These are phyloP conservation scores for Alcis repandata DNA, from an alignment of 2,888 invertebrate species.

Conservation along the genomic window DNA sequence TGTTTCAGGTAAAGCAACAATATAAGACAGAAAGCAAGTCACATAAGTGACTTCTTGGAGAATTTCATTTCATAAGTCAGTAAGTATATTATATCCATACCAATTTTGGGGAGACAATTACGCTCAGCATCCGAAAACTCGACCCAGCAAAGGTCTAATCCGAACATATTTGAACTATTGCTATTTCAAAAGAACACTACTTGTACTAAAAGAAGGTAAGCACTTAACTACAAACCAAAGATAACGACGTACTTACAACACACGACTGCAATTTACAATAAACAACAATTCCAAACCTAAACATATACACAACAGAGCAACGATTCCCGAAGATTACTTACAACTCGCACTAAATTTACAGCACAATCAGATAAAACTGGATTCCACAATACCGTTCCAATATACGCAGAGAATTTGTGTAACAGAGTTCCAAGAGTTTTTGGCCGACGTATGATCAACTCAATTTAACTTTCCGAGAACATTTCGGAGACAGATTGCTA, in stretches of 20 bases:
- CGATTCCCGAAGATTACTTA: background rate
- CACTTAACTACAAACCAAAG: background rate
- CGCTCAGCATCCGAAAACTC: too few relatives aligned
- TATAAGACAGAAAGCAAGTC: background rate
- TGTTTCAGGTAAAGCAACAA: conserved; percentile 12
- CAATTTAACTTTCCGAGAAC: conserved; percentile 49
- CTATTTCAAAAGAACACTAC: too few relatives aligned
- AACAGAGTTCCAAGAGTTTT: conserved; percentile 7
- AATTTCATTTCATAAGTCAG: background rate
- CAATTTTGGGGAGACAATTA: too few relatives aligned
- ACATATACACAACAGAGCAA: background rate
- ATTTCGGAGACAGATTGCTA: conserved; percentile 44
- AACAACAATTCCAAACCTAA: background rate
- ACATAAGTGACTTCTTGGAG: background rate
- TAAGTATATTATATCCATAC: too few relatives aligned
- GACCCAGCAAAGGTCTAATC: too few relatives aligned
- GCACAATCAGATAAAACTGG: conserved; percentile 3
- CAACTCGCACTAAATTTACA: background rate
- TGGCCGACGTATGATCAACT: conserved; percentile 40
- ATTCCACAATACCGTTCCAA: conserved; percentile 13
- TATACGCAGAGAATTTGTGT: conserved; percentile 6
- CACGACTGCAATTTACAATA: background rate
- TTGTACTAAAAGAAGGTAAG: too few relatives aligned
- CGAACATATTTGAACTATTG: too few relatives aligned
- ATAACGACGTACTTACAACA: background rate